phyloP scores from a whole-genome alignment of 2,113 vertebrate genomes.

The Grallaria varia region DNA sequence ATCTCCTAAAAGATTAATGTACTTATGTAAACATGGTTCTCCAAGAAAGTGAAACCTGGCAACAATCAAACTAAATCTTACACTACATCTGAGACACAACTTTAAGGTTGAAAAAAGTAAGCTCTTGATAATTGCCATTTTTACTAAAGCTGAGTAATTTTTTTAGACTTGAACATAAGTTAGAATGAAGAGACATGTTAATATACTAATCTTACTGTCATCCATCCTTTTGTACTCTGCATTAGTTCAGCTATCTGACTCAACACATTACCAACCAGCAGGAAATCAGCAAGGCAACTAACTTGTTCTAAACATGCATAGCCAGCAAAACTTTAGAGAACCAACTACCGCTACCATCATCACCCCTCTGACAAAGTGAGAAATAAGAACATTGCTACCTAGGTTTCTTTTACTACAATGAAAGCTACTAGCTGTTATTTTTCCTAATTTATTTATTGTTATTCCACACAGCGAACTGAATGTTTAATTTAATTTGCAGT shows the following conservation, averaged over 20 bases:
- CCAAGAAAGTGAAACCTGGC: not conserved
- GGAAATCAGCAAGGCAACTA: conserved; percentile 45
- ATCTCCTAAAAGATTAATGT: not conserved
- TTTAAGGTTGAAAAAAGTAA: not conserved
- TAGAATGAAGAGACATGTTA: conserved; percentile 12
- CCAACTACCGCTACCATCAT: not conserved
- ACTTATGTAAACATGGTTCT: not conserved
- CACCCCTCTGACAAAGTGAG: not conserved
- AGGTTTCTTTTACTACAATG: not conserved
- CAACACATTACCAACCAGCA: conserved; percentile 33
- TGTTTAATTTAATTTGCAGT: not conserved
- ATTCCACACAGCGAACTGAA: not conserved
- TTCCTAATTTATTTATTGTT: not conserved
- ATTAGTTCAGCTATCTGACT: conserved; percentile 57
- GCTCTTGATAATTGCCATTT: not conserved
- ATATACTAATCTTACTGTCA: conserved; percentile 41
- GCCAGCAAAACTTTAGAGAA: conserved; percentile 28
- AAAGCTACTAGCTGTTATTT: not conserved
- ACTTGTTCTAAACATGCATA: not conserved
- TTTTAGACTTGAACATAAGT: not conserved
- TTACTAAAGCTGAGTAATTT: not conserved
- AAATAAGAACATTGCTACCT: not conserved
- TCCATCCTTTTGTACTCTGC: conserved; percentile 26
- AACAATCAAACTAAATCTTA: not conserved
- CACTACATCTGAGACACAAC: not conserved